Base-by-base conservation (phyloP, 2,888 invertebrate species). In the Ischnus inquisitorius region DNA sequence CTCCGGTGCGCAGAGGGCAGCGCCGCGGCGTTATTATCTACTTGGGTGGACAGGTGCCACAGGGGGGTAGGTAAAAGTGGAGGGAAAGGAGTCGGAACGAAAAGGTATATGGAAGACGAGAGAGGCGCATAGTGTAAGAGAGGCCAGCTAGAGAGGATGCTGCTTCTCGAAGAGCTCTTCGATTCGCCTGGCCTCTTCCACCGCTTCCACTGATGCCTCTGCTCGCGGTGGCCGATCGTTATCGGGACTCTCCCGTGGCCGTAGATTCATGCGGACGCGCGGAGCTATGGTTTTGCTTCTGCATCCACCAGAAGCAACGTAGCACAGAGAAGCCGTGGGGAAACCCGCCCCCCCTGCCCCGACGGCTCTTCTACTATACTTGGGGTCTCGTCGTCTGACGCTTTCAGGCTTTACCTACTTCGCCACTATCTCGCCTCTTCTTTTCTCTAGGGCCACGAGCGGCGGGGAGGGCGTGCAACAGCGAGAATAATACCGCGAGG, bases 31-130 rank as follows among this genome's bases (percentile, higher is more conserved):
- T 92, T 91, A 92, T 91, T 92, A 90, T 90, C 90, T 88, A 89
- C 89, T 88, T 88, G 89, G 91, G 91, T 92, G 90, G 92, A 92
- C 91, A 92, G 91, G 91, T 91, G 91, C 90, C 90, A 89, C 87
- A 81, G 84, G 88, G 88, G 87, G 88, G 86, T 68, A 43, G 43
- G 48, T n/a, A 67, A 67, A 72, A 69, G 76, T 39, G 69, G 74
- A 77, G 60, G 57, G 57, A 54, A 28, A 57, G 64, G 48, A 69
- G 64, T 19, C 64, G 48, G 39, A 54, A 51, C 67, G 62, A 78
- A 80, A 19, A 39, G 77, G 68, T 60, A 67, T 46, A 54, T 65
- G 48, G 34, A 14, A n/a, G 71, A 74, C 57, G 62, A 64, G 69
- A 43, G 48, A 71, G 62, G 54, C 60, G 51, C 46, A 69, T 41